Evolutionary conservation across 2,888 invertebrate species (phyloP).

Genomic region (Luffia ferchaultella): DNA sequence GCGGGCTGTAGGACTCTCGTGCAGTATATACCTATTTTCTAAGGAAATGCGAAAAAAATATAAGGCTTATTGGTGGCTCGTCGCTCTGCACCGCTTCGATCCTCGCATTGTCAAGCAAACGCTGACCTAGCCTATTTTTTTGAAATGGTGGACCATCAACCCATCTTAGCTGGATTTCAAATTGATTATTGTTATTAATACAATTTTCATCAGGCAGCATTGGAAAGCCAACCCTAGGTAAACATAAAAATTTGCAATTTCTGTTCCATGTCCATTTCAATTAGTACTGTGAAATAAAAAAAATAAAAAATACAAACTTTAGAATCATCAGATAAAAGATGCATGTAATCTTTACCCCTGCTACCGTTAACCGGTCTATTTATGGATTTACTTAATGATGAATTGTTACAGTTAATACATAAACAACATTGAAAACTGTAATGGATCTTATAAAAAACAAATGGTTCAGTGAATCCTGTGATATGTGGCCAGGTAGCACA

Average conservation of each 20-base stretch:
- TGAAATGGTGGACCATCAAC: too few relatives aligned
- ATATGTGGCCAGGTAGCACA: constrained; percentile 90
- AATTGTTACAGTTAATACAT: background rate
- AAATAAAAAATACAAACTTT: constrained; percentile 8
- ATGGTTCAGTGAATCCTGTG: constrained; percentile 94
- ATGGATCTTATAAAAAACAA: constrained; percentile 80
- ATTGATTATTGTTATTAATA: too few relatives aligned
- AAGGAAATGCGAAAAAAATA: too few relatives aligned
- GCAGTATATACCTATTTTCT: too few relatives aligned
- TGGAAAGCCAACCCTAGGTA: too few relatives aligned
- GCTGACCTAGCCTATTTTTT: too few relatives aligned
- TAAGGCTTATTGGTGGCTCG: too few relatives aligned
- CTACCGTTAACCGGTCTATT: background rate
- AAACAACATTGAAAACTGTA: background rate
- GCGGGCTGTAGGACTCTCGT: too few relatives aligned
- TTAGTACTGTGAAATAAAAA: background rate
- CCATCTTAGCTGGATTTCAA: too few relatives aligned
- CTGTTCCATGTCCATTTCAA: background rate
- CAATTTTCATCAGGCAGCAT: background rate
- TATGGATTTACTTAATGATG: background rate
- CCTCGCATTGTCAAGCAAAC: too few relatives aligned
- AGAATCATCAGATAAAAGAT: constrained; percentile 1
- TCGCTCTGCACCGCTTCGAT: too few relatives aligned
- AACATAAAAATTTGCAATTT: background rate
- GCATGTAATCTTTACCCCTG: background rate